A percentile compares a stretch with the other conserved stretches of the same genome.
phyloP scores from a whole-genome alignment of 2,797 vertebrate genomes.

The Tauraco hartlaubi region DNA sequence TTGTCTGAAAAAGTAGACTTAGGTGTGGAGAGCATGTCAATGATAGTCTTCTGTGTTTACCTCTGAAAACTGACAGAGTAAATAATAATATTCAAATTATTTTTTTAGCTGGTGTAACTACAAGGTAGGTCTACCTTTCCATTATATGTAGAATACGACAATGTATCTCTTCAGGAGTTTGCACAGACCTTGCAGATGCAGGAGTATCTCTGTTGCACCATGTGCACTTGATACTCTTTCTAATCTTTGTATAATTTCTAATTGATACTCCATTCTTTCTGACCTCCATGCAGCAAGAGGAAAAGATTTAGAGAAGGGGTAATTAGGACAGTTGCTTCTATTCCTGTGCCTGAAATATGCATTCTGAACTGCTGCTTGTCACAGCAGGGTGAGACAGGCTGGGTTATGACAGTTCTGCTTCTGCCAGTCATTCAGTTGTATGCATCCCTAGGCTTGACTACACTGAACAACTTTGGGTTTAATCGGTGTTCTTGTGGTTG shows the following conservation, averaged over 20 bases:
- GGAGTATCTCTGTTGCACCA: neutral
- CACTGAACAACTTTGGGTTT: neutral
- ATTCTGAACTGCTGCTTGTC: conserved; percentile 28
- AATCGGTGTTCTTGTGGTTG: neutral
- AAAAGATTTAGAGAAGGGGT: conserved; percentile 36
- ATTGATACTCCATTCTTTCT: conserved; percentile 29
- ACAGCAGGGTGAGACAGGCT: conserved; percentile 5
- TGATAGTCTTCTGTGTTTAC: neutral
- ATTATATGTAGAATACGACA: accelerated
- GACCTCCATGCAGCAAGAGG: conserved; percentile 8
- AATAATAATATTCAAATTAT: neutral
- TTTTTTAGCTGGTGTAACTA: neutral
- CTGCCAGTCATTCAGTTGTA: neutral
- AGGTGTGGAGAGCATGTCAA: neutral
- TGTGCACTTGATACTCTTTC: neutral
- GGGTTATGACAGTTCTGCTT: neutral
- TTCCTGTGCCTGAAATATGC: conserved; percentile 46
- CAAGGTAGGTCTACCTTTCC: neutral
- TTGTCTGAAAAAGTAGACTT: neutral
- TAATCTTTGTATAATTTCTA: neutral
- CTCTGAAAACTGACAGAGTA: neutral
- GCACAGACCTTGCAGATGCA: neutral
- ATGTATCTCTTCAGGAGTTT: neutral
- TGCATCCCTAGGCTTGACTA: neutral
- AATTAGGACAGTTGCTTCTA: conserved; percentile 63